phyloP scores from a whole-genome alignment of 2,113 vertebrate species.

The Charadrius vociferus region DNA sequence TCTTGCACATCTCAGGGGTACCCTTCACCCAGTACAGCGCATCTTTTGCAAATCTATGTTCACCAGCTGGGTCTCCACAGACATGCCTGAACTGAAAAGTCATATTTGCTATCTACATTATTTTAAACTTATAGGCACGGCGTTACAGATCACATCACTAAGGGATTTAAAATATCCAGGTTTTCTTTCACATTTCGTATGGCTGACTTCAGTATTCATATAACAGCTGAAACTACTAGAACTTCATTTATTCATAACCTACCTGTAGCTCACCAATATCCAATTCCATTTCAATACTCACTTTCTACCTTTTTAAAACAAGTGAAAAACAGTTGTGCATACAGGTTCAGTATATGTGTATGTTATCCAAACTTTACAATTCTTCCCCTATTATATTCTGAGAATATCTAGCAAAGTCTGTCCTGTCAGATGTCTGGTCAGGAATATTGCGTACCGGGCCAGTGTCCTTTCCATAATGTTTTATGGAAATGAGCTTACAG shows the following conservation, averaged over 20 bases:
- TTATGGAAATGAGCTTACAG: not conserved
- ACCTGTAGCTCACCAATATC: not conserved
- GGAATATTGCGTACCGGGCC: not conserved
- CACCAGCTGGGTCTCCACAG: not conserved
- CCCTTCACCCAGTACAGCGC: not conserved
- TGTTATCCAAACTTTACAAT: not conserved
- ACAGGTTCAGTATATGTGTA: fast-evolving
- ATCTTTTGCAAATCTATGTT: not conserved
- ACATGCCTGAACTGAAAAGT: not conserved
- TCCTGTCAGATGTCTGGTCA: not conserved
- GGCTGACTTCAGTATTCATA: not conserved
- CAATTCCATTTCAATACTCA: not conserved
- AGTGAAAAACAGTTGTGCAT: not conserved
- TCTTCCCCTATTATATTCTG: not conserved
- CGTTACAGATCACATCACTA: not conserved
- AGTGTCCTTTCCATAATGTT: not conserved
- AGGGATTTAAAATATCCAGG: not conserved
- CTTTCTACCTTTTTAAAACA: not conserved
- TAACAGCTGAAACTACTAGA: not conserved
- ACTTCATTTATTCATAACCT: not conserved
- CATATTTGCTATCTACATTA: not conserved
- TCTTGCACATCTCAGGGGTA: not conserved
- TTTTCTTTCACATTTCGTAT: not conserved
- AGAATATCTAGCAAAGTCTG: not conserved
- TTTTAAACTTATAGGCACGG: not conserved